These are phyloP conservation scores for Typhlichthys subterraneus DNA, from an alignment of 2,797 vertebrate genomes.

Conservation along the genomic window DNA sequence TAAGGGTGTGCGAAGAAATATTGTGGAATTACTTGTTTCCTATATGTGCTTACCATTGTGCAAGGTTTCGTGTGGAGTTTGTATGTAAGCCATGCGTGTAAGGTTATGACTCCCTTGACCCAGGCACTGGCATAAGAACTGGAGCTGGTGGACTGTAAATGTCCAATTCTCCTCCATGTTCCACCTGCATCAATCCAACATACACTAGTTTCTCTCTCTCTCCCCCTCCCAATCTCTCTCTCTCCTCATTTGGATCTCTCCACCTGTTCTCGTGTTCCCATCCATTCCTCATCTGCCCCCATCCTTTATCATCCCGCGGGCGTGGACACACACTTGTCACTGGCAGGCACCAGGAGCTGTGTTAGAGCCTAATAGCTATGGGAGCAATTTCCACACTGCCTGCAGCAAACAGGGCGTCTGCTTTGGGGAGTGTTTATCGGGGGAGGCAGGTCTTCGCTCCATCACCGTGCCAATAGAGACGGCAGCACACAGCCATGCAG, in stretches of 20 bases:
- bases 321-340: conserved; percentile 57
- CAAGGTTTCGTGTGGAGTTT: too few species aligned
- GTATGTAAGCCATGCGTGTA: too few species aligned
- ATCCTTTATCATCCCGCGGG: conserved; percentile 53
- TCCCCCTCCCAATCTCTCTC: not conserved
- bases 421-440: conserved; percentile 72
- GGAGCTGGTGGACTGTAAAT: too few species aligned
- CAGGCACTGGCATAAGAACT: too few species aligned
- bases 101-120: too few species aligned
- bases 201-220: not conserved
- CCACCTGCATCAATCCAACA: conserved; percentile 13
- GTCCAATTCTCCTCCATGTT: conserved; percentile 7
- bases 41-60: too few species aligned
- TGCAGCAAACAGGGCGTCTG: conserved; percentile 59
- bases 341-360: conserved; percentile 25
- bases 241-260: conserved; percentile 10
- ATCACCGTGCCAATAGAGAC: conserved; percentile 71
- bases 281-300: conserved; percentile 31
- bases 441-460: conserved; percentile 67
- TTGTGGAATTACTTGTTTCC: too few species aligned
- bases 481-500: conserved; percentile 40
- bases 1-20: not conserved
- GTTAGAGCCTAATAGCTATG: conserved; percentile 64
- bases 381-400: conserved; percentile 52
- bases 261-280: conserved; percentile 36